Conservation (phyloP, 2,888 invertebrate genomes). For the Callosobruchus maculatus region DNA sequence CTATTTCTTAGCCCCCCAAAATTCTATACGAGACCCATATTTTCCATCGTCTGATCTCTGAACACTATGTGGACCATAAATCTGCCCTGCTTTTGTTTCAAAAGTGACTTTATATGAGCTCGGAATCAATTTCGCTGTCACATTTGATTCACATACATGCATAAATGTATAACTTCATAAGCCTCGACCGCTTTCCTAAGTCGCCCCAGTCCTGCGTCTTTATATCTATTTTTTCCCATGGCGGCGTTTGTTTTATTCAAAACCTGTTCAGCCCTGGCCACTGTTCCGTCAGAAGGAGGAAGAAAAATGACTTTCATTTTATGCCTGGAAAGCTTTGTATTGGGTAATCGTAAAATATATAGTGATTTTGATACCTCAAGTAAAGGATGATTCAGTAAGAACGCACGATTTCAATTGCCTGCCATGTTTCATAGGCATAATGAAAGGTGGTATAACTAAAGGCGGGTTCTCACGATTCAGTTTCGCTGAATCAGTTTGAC, state of each 20-base stretch:
- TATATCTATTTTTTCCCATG: conserved; percentile 42
- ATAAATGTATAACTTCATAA: conserved; percentile 36
- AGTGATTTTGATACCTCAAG: too few relatives aligned
- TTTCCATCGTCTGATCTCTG: not conserved
- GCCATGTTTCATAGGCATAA: too few relatives aligned
- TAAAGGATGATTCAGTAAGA: too few relatives aligned
- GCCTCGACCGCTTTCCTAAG: conserved; percentile 4
- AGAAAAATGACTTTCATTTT: not conserved
- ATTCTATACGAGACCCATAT: not conserved
- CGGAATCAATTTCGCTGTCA: conserved; percentile 34
- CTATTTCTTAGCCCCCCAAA: too few relatives aligned
- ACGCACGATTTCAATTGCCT: too few relatives aligned
- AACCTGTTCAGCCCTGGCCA: conserved; percentile 8
- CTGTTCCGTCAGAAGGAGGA: not conserved
- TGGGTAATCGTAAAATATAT: not conserved
- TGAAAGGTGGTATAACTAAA: too few relatives aligned
- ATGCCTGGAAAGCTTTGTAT: not conserved
- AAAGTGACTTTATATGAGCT: conserved; percentile 25
- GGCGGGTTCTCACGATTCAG: too few relatives aligned
- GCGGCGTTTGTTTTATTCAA: conserved; percentile 44
- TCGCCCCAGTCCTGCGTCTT: conserved; percentile 34
- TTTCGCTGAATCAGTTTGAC: too few relatives aligned
- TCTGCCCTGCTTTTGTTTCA: conserved; percentile 18
- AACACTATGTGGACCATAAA: conserved; percentile 2
- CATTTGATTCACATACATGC: conserved; percentile 38